Percentiles rank a stretch among this genome's conserved stretches.
phyloP scores from a whole-genome alignment of 2,888 invertebrate species.

The Monoplex corrugatus region DNA sequence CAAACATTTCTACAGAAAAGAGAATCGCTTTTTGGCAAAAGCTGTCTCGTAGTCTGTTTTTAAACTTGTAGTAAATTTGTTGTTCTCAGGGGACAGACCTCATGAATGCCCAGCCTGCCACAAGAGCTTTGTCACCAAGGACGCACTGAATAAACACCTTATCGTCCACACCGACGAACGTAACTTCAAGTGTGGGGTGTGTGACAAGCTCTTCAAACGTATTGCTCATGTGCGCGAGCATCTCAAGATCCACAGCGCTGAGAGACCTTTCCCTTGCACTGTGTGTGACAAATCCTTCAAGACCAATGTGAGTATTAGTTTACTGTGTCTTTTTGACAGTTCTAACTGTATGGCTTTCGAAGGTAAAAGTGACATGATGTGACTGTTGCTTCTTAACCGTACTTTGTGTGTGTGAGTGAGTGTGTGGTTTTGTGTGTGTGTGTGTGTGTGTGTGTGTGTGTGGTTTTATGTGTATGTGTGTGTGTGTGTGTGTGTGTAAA shows the following conservation, averaged over 20 bases:
- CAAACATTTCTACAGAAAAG: too few species aligned
- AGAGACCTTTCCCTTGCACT: constrained; percentile 75
- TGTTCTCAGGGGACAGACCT: constrained; percentile 73
- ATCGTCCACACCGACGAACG: constrained; percentile 75
- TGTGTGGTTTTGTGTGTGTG: neutral
- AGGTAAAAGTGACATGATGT: too few species aligned
- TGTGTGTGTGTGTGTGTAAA: too few species aligned
- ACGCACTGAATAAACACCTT: constrained; percentile 77
- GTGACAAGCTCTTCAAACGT: constrained; percentile 80
- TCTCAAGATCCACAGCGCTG: constrained; percentile 75
- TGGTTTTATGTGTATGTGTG: too few species aligned
- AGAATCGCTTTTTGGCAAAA: too few species aligned
- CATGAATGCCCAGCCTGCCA: constrained; percentile 74
- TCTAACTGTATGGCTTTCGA: too few species aligned
- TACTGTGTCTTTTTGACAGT: neutral
- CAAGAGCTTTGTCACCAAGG: constrained; percentile 76
- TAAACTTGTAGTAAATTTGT: neutral
- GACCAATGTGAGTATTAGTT: constrained; percentile 74
- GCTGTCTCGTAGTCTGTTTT: too few species aligned
- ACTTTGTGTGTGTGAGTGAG: neutral
- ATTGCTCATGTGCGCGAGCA: constrained; percentile 79
- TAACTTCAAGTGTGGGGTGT: constrained; percentile 80
- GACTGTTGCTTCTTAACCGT: too few species aligned
- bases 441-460: neutral
- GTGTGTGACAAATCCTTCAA: constrained; percentile 79